A percentile compares a stretch with the other conserved stretches of the same genome.
Conservation (phyloP, 2,888 invertebrate species). For the Tribolium freemani region DNA sequence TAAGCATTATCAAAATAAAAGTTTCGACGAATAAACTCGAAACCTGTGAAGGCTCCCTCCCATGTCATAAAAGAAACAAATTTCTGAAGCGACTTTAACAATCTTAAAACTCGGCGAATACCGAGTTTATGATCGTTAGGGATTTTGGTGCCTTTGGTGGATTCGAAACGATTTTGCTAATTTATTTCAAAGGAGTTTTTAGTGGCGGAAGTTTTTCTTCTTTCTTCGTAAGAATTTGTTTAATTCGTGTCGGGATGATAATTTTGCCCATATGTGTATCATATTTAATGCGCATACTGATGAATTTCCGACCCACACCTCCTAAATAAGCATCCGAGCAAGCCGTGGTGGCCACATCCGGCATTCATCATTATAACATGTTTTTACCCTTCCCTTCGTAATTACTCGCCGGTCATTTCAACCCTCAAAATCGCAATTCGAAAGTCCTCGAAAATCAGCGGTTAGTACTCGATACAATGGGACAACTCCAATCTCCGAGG, state of each 20-base stretch:
- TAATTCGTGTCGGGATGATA: not conserved
- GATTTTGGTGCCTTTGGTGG: constrained; percentile 7
- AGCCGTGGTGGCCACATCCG: constrained; percentile 1
- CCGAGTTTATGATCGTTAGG: constrained; percentile 13
- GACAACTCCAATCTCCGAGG: not conserved
- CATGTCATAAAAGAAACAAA: constrained; percentile 19
- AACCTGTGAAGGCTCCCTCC: not conserved
- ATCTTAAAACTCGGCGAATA: constrained; percentile 6
- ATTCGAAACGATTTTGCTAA: constrained; percentile 15
- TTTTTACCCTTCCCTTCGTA: not conserved
- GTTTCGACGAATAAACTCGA: constrained; percentile 6
- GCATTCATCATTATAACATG: constrained; percentile 14
- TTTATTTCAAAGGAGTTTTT: not conserved
- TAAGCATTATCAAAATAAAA: constrained; percentile 14
- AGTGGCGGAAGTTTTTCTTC: not conserved
- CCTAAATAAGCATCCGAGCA: not conserved
- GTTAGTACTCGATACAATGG: not conserved
- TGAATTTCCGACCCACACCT: constrained; percentile 2
- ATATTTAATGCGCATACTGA: not conserved
- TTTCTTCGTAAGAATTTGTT: not conserved
- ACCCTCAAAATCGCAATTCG: not conserved
- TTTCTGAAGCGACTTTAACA: constrained; percentile 13
- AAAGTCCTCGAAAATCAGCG: constrained; percentile 3
- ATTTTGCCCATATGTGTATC: not conserved
- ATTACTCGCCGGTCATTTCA: constrained; percentile 11